A percentile compares a stretch with the other conserved stretches of the same genome.
These are phyloP conservation scores for Drosophila biarmipes DNA, from an alignment of 1,140 invertebrate species.

Conservation along the genomic window DNA sequence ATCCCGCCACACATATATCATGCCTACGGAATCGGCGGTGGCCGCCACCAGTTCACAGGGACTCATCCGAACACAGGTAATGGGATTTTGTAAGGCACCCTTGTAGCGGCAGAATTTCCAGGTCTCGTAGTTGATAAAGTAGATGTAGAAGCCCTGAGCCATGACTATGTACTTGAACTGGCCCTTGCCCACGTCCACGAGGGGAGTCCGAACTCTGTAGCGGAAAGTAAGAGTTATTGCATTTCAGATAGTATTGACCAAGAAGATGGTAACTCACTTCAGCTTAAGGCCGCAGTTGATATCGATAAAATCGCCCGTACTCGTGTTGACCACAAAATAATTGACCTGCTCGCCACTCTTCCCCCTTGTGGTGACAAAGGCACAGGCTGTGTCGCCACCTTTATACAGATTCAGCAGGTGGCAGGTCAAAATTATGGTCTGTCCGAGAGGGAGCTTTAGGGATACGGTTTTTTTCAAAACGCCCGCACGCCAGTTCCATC, in stretches of 20 bases:
- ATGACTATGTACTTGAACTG: constrained; percentile 77
- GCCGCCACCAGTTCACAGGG: constrained; percentile 88
- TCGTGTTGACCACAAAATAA: constrained; percentile 66
- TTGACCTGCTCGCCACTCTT: constrained; percentile 22
- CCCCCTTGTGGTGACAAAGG: constrained; percentile 52
- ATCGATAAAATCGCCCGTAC: constrained; percentile 21
- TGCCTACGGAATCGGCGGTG: constrained; percentile 89
- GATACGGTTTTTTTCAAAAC: constrained; percentile 81
- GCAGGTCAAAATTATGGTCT: constrained; percentile 46
- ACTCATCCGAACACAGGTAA: constrained; percentile 90
- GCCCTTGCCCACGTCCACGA: constrained; percentile 64
- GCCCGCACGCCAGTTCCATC: constrained; percentile 86
- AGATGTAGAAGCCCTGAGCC: constrained; percentile 72
- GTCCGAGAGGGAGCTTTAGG: constrained; percentile 7
- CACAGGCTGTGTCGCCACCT: constrained; percentile 61
- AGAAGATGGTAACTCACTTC: constrained; percentile 38
- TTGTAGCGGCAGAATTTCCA: constrained; percentile 66
- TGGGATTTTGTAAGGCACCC: constrained; percentile 79
- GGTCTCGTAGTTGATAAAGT: constrained; percentile 77
- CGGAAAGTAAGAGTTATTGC: constrained; percentile 1
- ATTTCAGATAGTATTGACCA: neutral
- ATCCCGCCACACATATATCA: constrained; percentile 88
- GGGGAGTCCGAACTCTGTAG: constrained; percentile 36
- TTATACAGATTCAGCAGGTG: constrained; percentile 68
- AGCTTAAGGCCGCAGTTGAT: constrained; percentile 47